phyloP scores from a whole-genome alignment of 2,888 invertebrate species.

The Drosophila differens region DNA sequence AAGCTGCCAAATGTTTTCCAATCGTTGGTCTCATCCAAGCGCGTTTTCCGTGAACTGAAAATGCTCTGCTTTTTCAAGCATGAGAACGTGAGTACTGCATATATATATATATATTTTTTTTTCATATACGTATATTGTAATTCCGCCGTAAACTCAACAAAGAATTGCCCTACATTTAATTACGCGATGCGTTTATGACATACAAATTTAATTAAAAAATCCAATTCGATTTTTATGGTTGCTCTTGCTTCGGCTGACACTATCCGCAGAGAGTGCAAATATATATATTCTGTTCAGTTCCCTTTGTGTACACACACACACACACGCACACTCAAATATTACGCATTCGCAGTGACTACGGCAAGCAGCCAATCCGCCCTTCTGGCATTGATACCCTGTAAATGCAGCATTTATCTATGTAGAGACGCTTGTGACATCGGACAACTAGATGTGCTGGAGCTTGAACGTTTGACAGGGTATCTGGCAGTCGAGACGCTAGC shows the following conservation, averaged over 20 bases:
- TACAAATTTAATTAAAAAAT: conserved; percentile 62
- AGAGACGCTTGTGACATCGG: neutral
- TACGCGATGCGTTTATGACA: conserved; percentile 54
- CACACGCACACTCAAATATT: conserved; percentile 35
- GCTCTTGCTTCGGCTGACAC: conserved; percentile 16
- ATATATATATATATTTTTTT: neutral
- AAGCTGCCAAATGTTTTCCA: conserved; percentile 99
- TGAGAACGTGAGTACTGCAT: conserved; percentile 95
- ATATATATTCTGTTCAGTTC: conserved; percentile 36
- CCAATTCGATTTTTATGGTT: conserved; percentile 54
- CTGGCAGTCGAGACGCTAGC: neutral
- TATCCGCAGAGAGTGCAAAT: conserved; percentile 24
- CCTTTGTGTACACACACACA: conserved; percentile 25
- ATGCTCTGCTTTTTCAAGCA: conserved; percentile 99
- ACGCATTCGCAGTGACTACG: conserved; percentile 48
- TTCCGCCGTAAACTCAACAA: neutral
- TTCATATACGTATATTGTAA: neutral
- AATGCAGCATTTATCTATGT: neutral
- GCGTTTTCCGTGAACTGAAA: conserved; percentile 99
- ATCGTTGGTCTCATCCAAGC: conserved; percentile 98
- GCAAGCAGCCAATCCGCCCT: neutral
- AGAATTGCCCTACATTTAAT: conserved; percentile 53
- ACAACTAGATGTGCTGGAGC: neutral
- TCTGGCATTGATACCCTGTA: conserved; percentile 31
- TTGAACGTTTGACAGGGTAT: conserved; percentile 8